Evolutionary conservation across 37 sponge, comb jelly and placozoan genomes (phyloP).

Genomic region (Beroe forskalii): DNA sequence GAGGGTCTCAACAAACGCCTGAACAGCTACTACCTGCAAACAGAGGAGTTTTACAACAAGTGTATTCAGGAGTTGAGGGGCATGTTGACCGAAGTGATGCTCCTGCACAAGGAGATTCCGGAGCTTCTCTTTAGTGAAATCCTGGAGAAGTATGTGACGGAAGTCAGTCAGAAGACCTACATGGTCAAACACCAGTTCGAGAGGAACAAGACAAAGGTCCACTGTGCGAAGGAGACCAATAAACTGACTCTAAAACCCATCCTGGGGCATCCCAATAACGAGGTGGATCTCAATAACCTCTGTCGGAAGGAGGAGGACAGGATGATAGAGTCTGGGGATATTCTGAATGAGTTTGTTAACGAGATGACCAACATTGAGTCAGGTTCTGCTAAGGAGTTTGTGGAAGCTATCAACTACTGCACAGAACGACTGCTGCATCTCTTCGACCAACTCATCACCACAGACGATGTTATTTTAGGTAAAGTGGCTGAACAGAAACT

Average conservation of each 20-base stretch:
- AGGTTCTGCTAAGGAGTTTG: not conserved
- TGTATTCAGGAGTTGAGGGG: conserved; percentile 54
- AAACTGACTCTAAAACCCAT: conserved; percentile 24
- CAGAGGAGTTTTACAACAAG: conserved; percentile 55
- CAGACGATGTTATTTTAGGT: conserved; percentile 38
- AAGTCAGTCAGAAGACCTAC: conserved; percentile 1
- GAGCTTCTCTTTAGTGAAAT: conserved; percentile 19
- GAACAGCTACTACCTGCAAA: conserved; percentile 27
- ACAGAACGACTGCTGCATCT: conserved; percentile 14
- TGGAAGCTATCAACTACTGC: not conserved
- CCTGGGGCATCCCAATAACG: conserved; percentile 50
- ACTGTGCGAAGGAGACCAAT: not conserved
- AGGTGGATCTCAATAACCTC: conserved; percentile 53
- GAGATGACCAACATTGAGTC: conserved; percentile 58
- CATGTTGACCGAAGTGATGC: conserved; percentile 20
- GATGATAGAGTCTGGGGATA: conserved; percentile 5
- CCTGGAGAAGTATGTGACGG: conserved; percentile 22
- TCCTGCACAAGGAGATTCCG: conserved; percentile 36
- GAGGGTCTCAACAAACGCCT: conserved; percentile 55
- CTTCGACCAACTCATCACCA: conserved; percentile 33
- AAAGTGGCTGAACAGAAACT: conserved; percentile 49
- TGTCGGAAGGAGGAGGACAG: conserved; percentile 50
- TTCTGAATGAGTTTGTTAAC: conserved; percentile 34
- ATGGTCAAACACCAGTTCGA: conserved; percentile 55
- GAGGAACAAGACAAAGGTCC: conserved; percentile 5